Evolutionary conservation across 2,888 invertebrate species (phyloP), one percentile per base, ranked within the genome.

Genomic region (Melanostoma mellinum): DNA sequence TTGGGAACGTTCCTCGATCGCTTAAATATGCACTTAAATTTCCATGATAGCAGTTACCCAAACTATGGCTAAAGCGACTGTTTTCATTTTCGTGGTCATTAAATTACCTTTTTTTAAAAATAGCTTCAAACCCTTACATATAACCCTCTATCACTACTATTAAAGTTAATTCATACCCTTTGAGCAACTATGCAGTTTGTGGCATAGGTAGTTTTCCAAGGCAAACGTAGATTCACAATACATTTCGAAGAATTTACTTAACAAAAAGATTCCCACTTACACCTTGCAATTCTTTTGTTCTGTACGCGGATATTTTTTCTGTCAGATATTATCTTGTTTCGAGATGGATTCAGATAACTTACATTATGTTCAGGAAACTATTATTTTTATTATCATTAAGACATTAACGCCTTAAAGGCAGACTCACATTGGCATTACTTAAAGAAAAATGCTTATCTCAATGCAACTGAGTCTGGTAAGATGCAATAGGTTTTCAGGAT

Each of bases 251-350:
- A 65, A 74, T 71, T 60, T 48, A 3, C 32, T 38, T 3, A 9
- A 32, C 38, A 40, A 6, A 56, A 8, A 38, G 8, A 63, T 79
- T 84, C 84, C 79, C 79, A 84, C 75, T 71, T 74, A 71, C 42
- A 63, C 60, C 69, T 79, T 71, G 48, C 79, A 84, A 84, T 84
- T 84, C 84, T 75, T 75, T 84, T 84, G 84, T 84, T 75, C 42
- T 71, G 36, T 52, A n/a, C 40, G 68, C 58, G 55, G 67, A 84
- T 84, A 69, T 65, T 58, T 52, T 55, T 71, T 36, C 46, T 69
- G 6, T 40, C 10, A 5, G 20, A 38, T 9, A 3, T 61, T 78
- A 78, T 78, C 67, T 61, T 30, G 56, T 65, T 53, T 36, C 38
- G 40, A 48, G 72, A 63, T 56, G 32, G 67, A 61, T 67, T 42